These are phyloP conservation scores for Garrulus glandarius DNA, from an alignment of 2,797 vertebrate species.

Conservation along the genomic window DNA sequence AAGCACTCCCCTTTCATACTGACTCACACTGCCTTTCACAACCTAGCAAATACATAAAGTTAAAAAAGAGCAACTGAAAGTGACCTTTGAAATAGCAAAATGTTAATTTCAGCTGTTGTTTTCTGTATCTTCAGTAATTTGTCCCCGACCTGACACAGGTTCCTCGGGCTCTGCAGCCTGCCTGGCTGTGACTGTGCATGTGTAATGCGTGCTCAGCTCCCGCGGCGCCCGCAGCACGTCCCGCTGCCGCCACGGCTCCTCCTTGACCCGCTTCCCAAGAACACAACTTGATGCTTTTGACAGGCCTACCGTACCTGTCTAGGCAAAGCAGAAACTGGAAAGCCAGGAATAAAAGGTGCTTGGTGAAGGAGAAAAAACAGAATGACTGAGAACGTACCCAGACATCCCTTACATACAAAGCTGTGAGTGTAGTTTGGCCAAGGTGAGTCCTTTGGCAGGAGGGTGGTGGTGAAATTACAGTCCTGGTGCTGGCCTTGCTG, in stretches of 20 bases:
- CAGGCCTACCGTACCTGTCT: not conserved
- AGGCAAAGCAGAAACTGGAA: not conserved
- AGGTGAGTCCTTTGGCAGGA: not conserved
- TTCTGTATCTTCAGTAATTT: not conserved
- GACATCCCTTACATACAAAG: not conserved
- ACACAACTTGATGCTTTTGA: not conserved
- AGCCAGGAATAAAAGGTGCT: not conserved
- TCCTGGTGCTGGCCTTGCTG: not conserved
- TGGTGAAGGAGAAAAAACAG: not conserved
- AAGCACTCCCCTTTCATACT: not conserved
- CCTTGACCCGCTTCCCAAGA: not conserved
- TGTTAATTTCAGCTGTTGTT: not conserved
- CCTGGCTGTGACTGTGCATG: not conserved
- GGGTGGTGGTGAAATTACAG: not conserved
- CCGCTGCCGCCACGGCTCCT: rapidly evolving
- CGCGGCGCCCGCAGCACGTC: rapidly evolving
- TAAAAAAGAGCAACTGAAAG: not conserved
- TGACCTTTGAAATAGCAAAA: not conserved
- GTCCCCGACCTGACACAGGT: not conserved
- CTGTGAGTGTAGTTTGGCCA: not conserved
- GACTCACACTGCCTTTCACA: not conserved
- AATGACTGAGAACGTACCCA: not conserved
- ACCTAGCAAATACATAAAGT: rapidly evolving
- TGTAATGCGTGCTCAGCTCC: rapidly evolving
- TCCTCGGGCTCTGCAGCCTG: not conserved